Evolutionary conservation across 2,113 vertebrate species (phyloP).

Genomic region (Cyanoramphus novaezelandiae): DNA sequence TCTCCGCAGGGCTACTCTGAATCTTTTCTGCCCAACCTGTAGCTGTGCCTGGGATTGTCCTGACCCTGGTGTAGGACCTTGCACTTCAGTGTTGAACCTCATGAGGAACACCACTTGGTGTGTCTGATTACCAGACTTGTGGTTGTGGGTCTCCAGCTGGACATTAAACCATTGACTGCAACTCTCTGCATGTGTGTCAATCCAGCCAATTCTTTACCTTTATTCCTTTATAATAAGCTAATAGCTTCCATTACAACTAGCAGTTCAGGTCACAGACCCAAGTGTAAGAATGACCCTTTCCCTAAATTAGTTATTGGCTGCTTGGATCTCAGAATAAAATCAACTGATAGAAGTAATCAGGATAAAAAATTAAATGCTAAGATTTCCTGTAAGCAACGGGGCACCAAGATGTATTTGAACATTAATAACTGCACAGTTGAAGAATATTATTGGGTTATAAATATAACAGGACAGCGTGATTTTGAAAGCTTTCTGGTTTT

Average conservation of each 20-base stretch:
- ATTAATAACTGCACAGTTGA: background rate
- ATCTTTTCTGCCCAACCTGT: background rate
- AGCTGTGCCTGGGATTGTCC: background rate
- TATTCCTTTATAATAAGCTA: background rate
- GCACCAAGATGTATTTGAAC: background rate
- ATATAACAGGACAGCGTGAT: background rate
- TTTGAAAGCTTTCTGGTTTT: slow-evolving; percentile 23
- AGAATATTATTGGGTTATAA: slow-evolving; percentile 3
- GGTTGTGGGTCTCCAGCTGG: background rate
- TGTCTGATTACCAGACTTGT: background rate
- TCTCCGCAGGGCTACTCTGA: background rate
- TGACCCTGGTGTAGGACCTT: background rate
- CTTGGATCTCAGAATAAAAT: background rate
- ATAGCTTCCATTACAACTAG: background rate
- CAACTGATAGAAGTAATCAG: background rate
- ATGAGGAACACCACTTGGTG: background rate
- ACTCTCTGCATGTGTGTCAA: background rate
- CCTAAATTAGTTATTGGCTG: background rate
- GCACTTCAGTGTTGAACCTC: background rate
- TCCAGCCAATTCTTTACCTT: background rate
- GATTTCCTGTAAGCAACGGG: background rate
- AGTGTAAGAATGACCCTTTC: background rate
- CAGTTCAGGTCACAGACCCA: background rate
- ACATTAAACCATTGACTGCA: background rate
- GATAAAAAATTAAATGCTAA: background rate